A percentile compares a stretch with the other conserved stretches of the same genome.
Evolutionary conservation across 2,797 vertebrate species (phyloP).

Genomic region (Sebastes iracundus): DNA sequence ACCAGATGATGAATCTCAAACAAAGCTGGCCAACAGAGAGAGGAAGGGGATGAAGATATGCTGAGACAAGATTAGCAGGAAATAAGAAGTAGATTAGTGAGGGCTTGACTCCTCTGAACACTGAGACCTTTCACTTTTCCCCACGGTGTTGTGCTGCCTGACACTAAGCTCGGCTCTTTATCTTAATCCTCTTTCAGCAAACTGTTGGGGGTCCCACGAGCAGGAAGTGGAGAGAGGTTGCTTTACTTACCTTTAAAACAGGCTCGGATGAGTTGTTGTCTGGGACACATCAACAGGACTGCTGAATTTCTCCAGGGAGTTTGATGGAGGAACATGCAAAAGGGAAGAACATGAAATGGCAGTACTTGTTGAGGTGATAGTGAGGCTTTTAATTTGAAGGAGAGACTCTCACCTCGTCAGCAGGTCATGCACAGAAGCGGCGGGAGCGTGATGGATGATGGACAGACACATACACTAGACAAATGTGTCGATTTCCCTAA

Average conservation of each 20-base stretch:
- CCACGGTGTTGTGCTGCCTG: slow-evolving; percentile 68
- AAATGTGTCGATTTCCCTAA: slow-evolving; percentile 66
- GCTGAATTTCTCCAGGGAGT: neutral
- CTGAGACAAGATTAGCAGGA: slow-evolving; percentile 78
- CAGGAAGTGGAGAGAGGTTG: slow-evolving; percentile 71
- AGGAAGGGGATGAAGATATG: slow-evolving; percentile 78
- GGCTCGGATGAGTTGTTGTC: slow-evolving; percentile 13
- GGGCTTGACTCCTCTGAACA: slow-evolving; percentile 73
- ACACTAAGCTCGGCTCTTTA: slow-evolving; percentile 79
- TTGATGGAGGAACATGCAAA: slow-evolving; percentile 22
- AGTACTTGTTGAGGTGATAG: neutral
- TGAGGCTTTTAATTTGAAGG: slow-evolving; percentile 8
- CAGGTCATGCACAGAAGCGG: neutral
- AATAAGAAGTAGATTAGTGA: slow-evolving; percentile 82
- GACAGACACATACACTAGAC: slow-evolving; percentile 39
- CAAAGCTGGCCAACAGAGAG: slow-evolving; percentile 66
- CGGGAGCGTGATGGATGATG: slow-evolving; percentile 8
- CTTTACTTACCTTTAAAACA: slow-evolving; percentile 54
- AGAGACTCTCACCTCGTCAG: slow-evolving; percentile 8
- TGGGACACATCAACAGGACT: neutral
- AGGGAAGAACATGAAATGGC: slow-evolving; percentile 13
- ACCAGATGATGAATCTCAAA: slow-evolving; percentile 67
- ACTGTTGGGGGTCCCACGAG: slow-evolving; percentile 63
- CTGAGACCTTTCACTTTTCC: slow-evolving; percentile 74
- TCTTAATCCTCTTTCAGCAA: slow-evolving; percentile 79